Conservation (phyloP, 2,888 invertebrate species). For the Aspidiotus rigidus region DNA sequence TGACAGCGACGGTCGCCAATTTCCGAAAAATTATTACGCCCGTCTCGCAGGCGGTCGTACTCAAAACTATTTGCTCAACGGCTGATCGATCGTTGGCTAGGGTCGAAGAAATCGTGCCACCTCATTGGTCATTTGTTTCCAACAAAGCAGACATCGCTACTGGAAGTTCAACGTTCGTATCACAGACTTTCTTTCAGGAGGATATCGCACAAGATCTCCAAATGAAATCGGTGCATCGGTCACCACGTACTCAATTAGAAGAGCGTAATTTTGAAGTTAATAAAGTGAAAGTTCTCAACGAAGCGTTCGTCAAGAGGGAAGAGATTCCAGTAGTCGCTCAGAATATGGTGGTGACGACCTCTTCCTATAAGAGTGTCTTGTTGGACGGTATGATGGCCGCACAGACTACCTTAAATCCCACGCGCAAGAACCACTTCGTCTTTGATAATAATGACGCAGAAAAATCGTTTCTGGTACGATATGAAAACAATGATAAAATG, state of each 20-base stretch:
- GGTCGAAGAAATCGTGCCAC: constrained; percentile 10
- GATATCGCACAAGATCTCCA: constrained; percentile 59
- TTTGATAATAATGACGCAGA: constrained; percentile 1
- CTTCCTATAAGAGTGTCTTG: not conserved
- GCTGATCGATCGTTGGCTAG: constrained; percentile 51
- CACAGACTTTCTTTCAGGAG: constrained; percentile 64
- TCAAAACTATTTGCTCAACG: constrained; percentile 55
- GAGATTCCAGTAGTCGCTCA: not conserved
- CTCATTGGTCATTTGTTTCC: constrained; percentile 23
- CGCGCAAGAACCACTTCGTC: not conserved
- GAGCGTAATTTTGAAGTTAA: constrained; percentile 3
- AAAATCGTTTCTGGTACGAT: not conserved
- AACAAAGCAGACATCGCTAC: constrained; percentile 31
- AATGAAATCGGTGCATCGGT: constrained; percentile 55
- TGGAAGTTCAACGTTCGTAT: constrained; percentile 42
- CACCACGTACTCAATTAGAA: constrained; percentile 10
- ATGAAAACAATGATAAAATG: not conserved
- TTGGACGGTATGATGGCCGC: not conserved
- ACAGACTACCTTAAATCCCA: not conserved
- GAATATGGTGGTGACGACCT: not conserved
- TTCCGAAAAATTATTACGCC: constrained; percentile 50
- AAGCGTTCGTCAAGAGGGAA: constrained; percentile 4
- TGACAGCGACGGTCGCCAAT: not conserved
- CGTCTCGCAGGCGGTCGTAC: constrained; percentile 51
- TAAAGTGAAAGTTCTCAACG: not conserved